Evolutionary conservation across 92 coral and sea anemone genomes (phyloP).

Genomic region (Galaxea fascicularis): DNA sequence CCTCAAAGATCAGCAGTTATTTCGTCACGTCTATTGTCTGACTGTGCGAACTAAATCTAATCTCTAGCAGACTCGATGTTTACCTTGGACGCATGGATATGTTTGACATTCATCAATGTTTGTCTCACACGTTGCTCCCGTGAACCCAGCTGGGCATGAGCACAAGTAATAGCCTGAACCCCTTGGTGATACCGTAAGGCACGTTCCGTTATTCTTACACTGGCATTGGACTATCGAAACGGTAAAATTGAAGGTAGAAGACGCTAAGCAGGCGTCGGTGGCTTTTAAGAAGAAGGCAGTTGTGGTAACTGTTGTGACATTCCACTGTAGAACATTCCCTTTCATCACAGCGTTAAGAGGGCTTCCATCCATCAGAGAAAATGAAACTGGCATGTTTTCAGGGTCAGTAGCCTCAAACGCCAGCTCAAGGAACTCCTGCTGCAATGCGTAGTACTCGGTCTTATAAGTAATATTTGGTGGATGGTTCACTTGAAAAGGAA

Average conservation of each 20-base stretch:
- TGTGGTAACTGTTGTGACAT: background rate
- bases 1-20: too few species aligned
- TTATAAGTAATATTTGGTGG: constrained; percentile 20
- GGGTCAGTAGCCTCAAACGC: constrained; percentile 39
- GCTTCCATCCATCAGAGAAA: constrained; percentile 22
- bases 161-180: constrained; percentile 1
- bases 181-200: background rate
- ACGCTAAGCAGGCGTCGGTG: constrained; percentile 55
- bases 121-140: constrained; percentile 1
- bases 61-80: too few species aligned
- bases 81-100: constrained; percentile 17
- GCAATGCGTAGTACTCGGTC: constrained; percentile 16
- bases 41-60: too few species aligned
- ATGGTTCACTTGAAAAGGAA: constrained; percentile 15
- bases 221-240: too few species aligned
- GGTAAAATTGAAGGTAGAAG: constrained; percentile 7
- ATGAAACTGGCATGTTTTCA: constrained; percentile 30
- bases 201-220: constrained; percentile 21
- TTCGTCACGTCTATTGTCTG: too few species aligned
- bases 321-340: constrained; percentile 34
- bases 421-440: constrained; percentile 21
- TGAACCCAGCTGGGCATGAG: background rate
- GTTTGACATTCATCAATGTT: constrained; percentile 21
- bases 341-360: background rate
- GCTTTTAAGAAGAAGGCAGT: constrained; percentile 40